These are phyloP conservation scores for Petrocephalus sullivani DNA, from an alignment of 2,797 vertebrate species.

Conservation along the genomic window DNA sequence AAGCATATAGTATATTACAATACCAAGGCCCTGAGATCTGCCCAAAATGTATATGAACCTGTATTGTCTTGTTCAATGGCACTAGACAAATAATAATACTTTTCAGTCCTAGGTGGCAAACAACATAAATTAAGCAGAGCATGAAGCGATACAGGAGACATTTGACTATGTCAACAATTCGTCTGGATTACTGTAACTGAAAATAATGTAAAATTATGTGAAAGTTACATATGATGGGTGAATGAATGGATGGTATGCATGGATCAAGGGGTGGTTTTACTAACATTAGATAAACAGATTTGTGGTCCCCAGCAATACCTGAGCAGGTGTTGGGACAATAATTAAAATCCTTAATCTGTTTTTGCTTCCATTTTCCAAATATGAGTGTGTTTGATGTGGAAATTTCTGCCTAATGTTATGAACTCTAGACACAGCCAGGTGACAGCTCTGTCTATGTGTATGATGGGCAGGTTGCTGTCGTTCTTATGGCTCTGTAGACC, in stretches of 20 bases:
- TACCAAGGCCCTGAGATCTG: too few species aligned
- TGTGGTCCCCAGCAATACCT: neutral
- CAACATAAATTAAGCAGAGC: neutral
- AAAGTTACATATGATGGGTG: neutral
- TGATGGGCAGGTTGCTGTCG: neutral
- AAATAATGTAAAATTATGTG: neutral
- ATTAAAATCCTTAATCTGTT: neutral
- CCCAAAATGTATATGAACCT: too few species aligned
- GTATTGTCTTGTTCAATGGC: too few species aligned
- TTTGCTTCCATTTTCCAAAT: neutral
- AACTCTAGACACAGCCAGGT: neutral
- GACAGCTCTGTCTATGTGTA: neutral
- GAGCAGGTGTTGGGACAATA: neutral
- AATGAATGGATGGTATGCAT: neutral
- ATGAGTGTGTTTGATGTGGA: neutral
- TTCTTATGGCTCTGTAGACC: neutral
- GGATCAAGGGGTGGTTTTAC: neutral
- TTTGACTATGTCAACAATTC: neutral
- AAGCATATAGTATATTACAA: neutral
- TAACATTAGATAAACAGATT: neutral
- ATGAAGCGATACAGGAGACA: neutral
- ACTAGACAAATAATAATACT: too few species aligned
- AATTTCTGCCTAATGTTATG: neutral
- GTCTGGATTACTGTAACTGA: neutral
- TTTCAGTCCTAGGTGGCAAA: too few species aligned